phyloP scores from a whole-genome alignment of 2,797 vertebrate species.

The Phoeniculus purpureus region DNA sequence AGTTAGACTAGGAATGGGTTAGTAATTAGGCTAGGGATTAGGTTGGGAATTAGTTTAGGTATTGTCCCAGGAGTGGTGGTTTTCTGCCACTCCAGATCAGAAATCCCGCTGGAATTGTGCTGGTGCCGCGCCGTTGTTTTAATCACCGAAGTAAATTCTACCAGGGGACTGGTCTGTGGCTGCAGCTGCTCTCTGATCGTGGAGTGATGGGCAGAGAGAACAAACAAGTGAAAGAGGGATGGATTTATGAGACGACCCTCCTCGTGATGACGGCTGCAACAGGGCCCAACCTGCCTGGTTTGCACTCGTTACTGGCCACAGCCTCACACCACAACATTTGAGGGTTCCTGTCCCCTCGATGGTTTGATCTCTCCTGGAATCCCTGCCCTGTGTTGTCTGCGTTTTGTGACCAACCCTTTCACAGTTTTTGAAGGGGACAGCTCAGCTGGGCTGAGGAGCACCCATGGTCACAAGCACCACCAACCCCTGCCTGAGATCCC shows the following conservation, averaged over 20 bases:
- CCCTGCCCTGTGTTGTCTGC: accelerated
- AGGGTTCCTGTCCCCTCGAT: background rate
- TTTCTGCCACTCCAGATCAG: conserved; percentile 64
- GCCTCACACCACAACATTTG: accelerated
- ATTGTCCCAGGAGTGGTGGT: conserved; percentile 60
- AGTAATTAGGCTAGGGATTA: too few relatives aligned
- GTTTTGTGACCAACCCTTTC: background rate
- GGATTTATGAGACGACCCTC: background rate
- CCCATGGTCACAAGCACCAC: accelerated
- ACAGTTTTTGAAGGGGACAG: accelerated
- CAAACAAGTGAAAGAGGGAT: background rate
- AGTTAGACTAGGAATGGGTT: too few relatives aligned
- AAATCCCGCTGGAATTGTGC: conserved; percentile 20
- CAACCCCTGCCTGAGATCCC: background rate
- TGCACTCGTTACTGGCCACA: accelerated
- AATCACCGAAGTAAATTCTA: conserved; percentile 65
- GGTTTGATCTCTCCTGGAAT: background rate
- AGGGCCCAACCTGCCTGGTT: background rate
- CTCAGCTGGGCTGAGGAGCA: background rate
- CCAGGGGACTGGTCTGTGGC: background rate
- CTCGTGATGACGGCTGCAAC: background rate
- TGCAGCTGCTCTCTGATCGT: background rate
- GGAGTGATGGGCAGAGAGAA: background rate
- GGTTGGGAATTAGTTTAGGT: conserved; percentile 28
- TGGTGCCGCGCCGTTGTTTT: conserved; percentile 60